Percentiles rank a stretch among this genome's conserved stretches.
These are phyloP conservation scores for Eubucco bourcierii DNA, from an alignment of 2,113 vertebrate species.

Conservation along the genomic window DNA sequence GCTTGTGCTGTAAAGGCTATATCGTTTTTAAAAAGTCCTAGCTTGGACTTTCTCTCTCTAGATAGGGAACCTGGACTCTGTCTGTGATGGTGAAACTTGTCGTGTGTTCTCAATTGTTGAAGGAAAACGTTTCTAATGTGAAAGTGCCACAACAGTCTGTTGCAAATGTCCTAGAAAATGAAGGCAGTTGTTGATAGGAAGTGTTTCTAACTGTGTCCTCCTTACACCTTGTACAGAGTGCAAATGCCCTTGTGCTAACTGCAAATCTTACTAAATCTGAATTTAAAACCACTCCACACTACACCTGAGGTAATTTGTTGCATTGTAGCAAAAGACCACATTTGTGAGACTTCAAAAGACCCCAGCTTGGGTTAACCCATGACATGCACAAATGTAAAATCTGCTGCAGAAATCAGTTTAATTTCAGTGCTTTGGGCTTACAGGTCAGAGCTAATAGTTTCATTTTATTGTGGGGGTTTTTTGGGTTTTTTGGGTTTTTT, in stretches of 20 bases:
- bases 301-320: background rate
- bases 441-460: background rate
- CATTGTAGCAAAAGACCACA: background rate
- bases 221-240: background rate
- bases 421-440: background rate
- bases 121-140: background rate
- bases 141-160: background rate
- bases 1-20: background rate
- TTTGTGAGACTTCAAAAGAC: background rate
- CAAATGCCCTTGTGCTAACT: background rate
- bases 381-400: background rate
- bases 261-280: background rate
- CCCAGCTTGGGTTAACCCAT: background rate
- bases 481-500: background rate
- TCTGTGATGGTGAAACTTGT: background rate
- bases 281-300: background rate
- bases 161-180: background rate
- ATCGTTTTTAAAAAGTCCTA: background rate
- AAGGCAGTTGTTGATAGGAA: background rate
- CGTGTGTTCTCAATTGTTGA: background rate
- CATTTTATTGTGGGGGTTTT: no score
- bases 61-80: background rate
- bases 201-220: background rate
- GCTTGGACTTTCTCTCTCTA: background rate
- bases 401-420: background rate